A percentile compares a stretch with the other conserved stretches of the same genome.
Evolutionary conservation across 2,888 invertebrate genomes (phyloP).

Genomic region (Dichetophora obliterata): DNA sequence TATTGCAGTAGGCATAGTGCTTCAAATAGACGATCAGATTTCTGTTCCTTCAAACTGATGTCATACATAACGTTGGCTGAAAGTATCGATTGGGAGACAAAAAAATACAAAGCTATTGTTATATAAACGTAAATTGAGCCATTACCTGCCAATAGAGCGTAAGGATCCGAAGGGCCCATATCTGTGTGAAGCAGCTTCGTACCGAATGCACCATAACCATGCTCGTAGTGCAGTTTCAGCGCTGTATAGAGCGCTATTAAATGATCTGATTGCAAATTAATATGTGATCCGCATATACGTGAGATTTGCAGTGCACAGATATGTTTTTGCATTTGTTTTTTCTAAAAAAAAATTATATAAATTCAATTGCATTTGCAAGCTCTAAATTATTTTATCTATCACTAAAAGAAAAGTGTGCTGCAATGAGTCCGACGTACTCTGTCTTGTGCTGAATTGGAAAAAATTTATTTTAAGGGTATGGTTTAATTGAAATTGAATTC

Average conservation of each 20-base stretch:
- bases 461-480: too few species aligned
- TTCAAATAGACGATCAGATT: conserved; percentile 74
- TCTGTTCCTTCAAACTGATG: conserved; percentile 72
- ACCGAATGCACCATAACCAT: conserved; percentile 73
- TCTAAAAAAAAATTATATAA: conserved; percentile 66
- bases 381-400: too few species aligned
- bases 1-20: conserved; percentile 81
- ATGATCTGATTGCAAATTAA: conserved; percentile 72
- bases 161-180: conserved; percentile 83
- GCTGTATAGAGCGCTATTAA: conserved; percentile 74
- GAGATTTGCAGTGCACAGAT: conserved; percentile 83
- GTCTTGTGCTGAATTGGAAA: too few species aligned
- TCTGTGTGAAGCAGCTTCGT: conserved; percentile 77
- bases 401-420: too few species aligned
- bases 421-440: too few species aligned
- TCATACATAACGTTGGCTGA: conserved; percentile 70
- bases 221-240: conserved; percentile 77
- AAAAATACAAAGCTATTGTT: background rate
- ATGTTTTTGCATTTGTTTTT: conserved; percentile 85
- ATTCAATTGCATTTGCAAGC: too few species aligned
- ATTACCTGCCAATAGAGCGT: conserved; percentile 80
- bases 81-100: conserved; percentile 14
- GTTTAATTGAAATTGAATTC: too few species aligned
- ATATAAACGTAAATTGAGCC: background rate
- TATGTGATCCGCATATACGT: conserved; percentile 79